Evolutionary conservation across 2,888 invertebrate genomes (phyloP), one percentile per base, ranked within the genome.

Genomic region (Sympetrum striolatum): DNA sequence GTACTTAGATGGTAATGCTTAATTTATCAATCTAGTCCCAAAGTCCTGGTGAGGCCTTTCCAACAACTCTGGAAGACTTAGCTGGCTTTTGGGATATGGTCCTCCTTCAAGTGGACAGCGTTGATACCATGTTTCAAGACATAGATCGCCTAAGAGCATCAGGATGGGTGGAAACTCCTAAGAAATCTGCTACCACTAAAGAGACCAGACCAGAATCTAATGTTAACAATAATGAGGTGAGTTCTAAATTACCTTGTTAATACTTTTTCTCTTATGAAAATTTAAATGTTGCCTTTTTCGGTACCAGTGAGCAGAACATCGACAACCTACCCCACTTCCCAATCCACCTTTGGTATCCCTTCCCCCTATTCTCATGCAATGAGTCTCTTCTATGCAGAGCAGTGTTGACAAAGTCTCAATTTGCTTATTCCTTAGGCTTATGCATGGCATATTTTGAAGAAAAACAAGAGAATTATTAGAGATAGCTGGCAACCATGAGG

Each of bases 31-130:
- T 91, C 22, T 91, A 95, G 95, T 96, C 96, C 93, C 96, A 96
- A 93, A 94, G 95, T 8, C 95, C 95, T 39, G 97, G 96, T 91
- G 98, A 98, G 93, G 96, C 96, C 91, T 98, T 98, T 94, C 98
- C 97, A 14, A 98, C 98, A 14, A 98, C 98, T 0, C 95, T 96
- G 92, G 97, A 97, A 92, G 99, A 99, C 94, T 95, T 99, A 91
- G 98, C 97, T 92, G 99, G 99, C 0, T 99, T 99, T 95, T 99
- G 99, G 99, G 99, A 99, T 94, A 98, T 99, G 98, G 98, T 99
- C 48, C 96, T 97, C 93, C 95, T 99, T 90, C 98, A 99, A 94
- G 97, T 99, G 35, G 96, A 96, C 91, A 97, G 98, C 93, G 96
- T 99, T 90, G 96, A 98, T 93, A 95, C 96, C 6, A 94, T 97